Evolutionary conservation across 2,797 vertebrate species (phyloP).

Genomic region (Momotus momota): DNA sequence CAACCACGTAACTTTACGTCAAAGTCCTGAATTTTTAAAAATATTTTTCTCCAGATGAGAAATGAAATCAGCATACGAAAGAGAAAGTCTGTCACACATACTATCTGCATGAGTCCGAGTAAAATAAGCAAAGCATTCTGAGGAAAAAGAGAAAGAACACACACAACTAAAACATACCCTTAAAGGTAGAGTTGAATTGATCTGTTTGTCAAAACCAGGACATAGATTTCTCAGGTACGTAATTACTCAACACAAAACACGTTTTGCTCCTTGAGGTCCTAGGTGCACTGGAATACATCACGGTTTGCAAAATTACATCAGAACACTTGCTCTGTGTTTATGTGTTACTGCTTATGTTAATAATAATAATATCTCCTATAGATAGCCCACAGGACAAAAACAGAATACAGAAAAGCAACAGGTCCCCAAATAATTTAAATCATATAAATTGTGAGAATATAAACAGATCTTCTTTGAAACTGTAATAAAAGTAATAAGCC

Average conservation of each 20-base stretch:
- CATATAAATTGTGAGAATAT: background rate
- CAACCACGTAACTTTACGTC: background rate
- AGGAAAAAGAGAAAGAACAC: rapidly evolving
- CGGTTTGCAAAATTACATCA: background rate
- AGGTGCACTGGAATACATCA: background rate
- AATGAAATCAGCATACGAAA: background rate
- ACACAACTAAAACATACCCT: too few species aligned
- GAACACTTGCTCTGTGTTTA: background rate
- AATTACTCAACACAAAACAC: background rate
- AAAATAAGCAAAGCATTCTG: background rate
- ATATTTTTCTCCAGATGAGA: background rate
- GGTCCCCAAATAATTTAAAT: slow-evolving; percentile 23
- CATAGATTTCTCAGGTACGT: background rate
- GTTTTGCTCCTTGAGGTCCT: background rate
- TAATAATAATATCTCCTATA: background rate
- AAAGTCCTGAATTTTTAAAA: background rate
- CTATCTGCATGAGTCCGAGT: background rate
- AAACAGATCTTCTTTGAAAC: slow-evolving; percentile 12
- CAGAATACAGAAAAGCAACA: slow-evolving; percentile 4
- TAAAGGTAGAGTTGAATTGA: too few species aligned
- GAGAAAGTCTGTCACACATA: background rate
- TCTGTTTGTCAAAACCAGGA: background rate
- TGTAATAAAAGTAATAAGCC: background rate
- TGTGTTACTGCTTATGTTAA: background rate
- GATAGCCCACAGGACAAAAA: background rate